Percentiles rank a stretch among this genome's conserved stretches.
phyloP scores from a whole-genome alignment of 1,140 invertebrate species.

The Pogonus chalceus region DNA sequence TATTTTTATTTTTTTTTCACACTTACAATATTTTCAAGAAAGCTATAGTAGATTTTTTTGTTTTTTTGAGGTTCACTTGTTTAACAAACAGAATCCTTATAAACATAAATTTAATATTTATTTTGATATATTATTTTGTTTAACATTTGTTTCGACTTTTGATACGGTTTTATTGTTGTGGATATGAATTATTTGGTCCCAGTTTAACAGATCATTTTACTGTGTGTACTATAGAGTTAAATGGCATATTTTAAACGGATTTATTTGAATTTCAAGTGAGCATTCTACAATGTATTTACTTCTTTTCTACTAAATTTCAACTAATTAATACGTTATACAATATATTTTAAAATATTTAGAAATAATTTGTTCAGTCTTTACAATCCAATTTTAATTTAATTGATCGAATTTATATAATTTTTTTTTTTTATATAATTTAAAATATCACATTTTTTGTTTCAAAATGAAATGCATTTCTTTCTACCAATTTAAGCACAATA shows the following conservation, averaged over 20 bases:
- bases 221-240: not conserved
- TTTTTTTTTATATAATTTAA: not conserved
- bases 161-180: constrained; percentile 3
- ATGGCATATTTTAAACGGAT: constrained; percentile 2
- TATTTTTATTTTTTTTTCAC: not conserved
- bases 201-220: not conserved
- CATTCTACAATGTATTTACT: no score
- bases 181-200: constrained; percentile 3
- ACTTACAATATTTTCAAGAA: constrained; percentile 2
- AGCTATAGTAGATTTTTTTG: constrained; percentile 5
- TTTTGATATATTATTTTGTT: constrained; percentile 6
- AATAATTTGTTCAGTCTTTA: constrained; percentile 3
- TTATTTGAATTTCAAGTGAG: not conserved
- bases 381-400: not conserved
- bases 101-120: not conserved
- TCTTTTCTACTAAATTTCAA: no score
- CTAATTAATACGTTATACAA: not conserved
- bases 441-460: not conserved
- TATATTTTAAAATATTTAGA: not conserved
- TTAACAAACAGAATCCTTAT: not conserved
- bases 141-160: not conserved
- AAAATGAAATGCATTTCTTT: not conserved
- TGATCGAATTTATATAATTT: not conserved
- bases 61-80: not conserved
- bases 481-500: not conserved